Evolutionary conservation across 2,888 invertebrate species (phyloP).

Genomic region (Palloptera scutellata): DNA sequence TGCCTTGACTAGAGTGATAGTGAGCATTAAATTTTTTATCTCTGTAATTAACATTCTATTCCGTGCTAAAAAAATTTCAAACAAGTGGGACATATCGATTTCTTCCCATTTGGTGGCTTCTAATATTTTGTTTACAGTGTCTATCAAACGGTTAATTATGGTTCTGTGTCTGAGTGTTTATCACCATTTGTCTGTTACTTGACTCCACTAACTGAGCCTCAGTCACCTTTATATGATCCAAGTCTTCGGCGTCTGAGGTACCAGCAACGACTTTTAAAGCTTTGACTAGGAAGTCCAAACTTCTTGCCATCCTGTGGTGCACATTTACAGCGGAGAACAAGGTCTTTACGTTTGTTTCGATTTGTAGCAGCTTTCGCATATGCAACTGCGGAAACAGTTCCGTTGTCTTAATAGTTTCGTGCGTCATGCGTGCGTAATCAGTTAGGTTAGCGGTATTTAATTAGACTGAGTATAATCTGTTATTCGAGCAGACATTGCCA

Average conservation of each 20-base stretch:
- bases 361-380: no score
- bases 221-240: conserved; percentile 9
- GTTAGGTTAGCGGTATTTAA: not conserved
- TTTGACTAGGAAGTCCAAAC: conserved; percentile 18
- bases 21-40: not conserved
- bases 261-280: conserved; percentile 24
- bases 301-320: not conserved
- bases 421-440: not conserved
- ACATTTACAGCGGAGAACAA: not conserved
- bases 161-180: conserved; percentile 13
- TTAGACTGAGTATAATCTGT: not conserved
- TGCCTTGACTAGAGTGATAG: no score
- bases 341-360: not conserved
- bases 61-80: conserved; percentile 11
- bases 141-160: conserved; percentile 19
- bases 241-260: conserved; percentile 22
- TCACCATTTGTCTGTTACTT: conserved; percentile 23
- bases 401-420: not conserved
- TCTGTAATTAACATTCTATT: conserved; percentile 1
- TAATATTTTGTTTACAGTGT: conserved; percentile 15
- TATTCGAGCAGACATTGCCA: not conserved
- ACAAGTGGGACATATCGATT: conserved; percentile 15
- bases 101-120: not conserved
- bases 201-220: conserved; percentile 16
- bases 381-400: not conserved